Percentiles rank a stretch among this genome's conserved stretches.
Evolutionary conservation across 2,888 invertebrate species (phyloP).

Genomic region (Crepidodera aurea): DNA sequence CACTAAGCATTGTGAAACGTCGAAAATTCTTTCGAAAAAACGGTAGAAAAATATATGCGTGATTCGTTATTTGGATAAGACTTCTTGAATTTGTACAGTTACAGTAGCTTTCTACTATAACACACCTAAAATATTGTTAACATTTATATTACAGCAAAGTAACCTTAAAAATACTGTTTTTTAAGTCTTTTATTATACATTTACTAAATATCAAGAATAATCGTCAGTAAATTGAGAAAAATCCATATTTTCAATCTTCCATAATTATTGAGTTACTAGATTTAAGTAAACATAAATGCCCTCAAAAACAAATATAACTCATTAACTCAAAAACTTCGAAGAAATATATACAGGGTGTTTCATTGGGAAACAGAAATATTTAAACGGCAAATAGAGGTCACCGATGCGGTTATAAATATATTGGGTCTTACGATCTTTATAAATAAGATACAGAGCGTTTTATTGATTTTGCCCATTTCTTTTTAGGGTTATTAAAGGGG

Average conservation of each 20-base stretch:
- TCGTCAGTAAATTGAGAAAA: conserved; percentile 2
- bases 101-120: conserved; percentile 51
- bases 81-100: conserved; percentile 35
- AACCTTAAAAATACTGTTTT: conserved; percentile 49
- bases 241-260: background rate
- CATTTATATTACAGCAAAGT: conserved; percentile 59
- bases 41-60: background rate
- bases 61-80: conserved; percentile 7
- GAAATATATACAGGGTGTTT: too few relatives aligned
- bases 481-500: too few relatives aligned
- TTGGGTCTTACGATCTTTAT: too few relatives aligned
- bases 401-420: too few relatives aligned
- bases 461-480: too few relatives aligned
- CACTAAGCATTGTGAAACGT: background rate
- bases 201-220: conserved; percentile 28
- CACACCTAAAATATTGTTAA: conserved; percentile 59
- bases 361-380: too few relatives aligned
- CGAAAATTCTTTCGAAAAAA: background rate
- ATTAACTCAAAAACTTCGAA: too few relatives aligned
- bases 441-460: too few relatives aligned
- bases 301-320: too few relatives aligned
- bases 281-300: too few relatives aligned
- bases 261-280: too few relatives aligned
- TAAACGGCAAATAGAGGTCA: too few relatives aligned
- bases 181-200: conserved; percentile 52